A percentile compares a stretch with the other conserved stretches of the same genome.
These are phyloP conservation scores for Crenichthys baileyi DNA, from an alignment of 2,797 vertebrate species.

Conservation along the genomic window DNA sequence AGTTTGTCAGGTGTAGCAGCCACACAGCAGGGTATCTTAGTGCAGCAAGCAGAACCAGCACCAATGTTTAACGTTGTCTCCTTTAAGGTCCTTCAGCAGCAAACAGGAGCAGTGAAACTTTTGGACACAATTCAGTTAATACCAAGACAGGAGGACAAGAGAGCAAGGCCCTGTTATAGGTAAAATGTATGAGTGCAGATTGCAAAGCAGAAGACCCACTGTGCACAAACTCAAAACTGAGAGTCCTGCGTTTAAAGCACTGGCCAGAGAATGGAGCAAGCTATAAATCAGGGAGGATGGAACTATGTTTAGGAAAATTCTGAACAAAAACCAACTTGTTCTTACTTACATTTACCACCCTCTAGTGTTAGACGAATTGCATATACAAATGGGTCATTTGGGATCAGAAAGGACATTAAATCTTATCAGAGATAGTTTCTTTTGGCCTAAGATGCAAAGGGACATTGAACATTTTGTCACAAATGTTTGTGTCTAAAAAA, in stretches of 20 bases:
- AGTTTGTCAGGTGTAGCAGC: neutral
- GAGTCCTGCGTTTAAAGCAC: neutral
- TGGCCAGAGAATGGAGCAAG: neutral
- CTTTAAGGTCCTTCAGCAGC: neutral
- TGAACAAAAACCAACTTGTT: neutral
- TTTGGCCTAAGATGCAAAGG: conserved; percentile 1
- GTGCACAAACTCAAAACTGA: neutral
- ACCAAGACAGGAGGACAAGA: neutral
- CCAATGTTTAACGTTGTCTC: neutral
- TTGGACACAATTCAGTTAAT: neutral
- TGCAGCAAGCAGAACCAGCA: neutral
- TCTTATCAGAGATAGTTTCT: conserved; percentile 6
- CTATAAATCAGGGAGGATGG: conserved; percentile 2
- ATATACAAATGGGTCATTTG: conserved; percentile 6
- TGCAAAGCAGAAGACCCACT: neutral
- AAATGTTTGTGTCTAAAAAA: conserved; percentile 2
- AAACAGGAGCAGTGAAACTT: neutral
- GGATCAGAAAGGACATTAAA: neutral
- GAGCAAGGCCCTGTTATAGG: neutral
- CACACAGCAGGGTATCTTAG: neutral
- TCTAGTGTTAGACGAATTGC: neutral
- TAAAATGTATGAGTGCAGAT: neutral
- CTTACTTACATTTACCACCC: neutral
- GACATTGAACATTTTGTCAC: conserved; percentile 11
- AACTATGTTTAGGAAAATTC: neutral